Percentiles rank a stretch among this genome's conserved stretches.
Evolutionary conservation across 2,797 vertebrate genomes (phyloP).

Genomic region (Pygocentrus nattereri): DNA sequence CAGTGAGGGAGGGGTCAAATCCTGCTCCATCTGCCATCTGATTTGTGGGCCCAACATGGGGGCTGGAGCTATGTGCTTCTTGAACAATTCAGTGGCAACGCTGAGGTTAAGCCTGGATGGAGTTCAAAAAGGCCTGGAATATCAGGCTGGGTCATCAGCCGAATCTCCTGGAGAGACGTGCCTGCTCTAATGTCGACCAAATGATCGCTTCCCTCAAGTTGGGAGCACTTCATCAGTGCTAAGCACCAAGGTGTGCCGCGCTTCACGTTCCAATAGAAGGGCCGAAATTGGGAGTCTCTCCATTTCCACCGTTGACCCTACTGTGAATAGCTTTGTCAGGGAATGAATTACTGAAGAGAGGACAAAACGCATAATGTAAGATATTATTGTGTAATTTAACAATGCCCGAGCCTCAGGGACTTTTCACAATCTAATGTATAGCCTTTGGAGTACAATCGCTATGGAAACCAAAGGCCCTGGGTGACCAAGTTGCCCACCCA

Average conservation of each 20-base stretch:
- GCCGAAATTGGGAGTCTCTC: constrained; percentile 54
- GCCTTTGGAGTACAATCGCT: constrained; percentile 81
- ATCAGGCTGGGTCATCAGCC: constrained; percentile 37
- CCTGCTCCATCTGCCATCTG: constrained; percentile 80
- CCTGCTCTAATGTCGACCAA: constrained; percentile 52
- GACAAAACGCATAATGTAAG: constrained; percentile 72
- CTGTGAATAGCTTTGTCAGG: constrained; percentile 46
- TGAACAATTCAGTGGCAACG: constrained; percentile 11
- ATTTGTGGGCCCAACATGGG: constrained; percentile 49
- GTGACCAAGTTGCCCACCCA: constrained; percentile 80
- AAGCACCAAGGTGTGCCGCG: constrained; percentile 48
- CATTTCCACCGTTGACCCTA: constrained; percentile 50
- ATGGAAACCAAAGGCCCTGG: constrained; percentile 80
- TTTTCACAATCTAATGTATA: constrained; percentile 75
- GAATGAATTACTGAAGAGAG: constrained; percentile 59
- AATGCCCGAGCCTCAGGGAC: constrained; percentile 76
- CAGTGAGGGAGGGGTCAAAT: constrained; percentile 77
- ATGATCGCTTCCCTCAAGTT: constrained; percentile 48
- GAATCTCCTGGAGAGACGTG: constrained; percentile 41
- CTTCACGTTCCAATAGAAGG: constrained; percentile 41
- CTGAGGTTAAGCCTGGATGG: constrained; percentile 47
- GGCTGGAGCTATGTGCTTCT: constrained; percentile 7
- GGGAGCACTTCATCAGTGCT: constrained; percentile 48
- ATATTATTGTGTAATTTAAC: constrained; percentile 85
- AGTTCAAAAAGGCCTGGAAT: constrained; percentile 46